phyloP scores from a whole-genome alignment of 2,797 vertebrate species.

The Oophaga sylvatica region DNA sequence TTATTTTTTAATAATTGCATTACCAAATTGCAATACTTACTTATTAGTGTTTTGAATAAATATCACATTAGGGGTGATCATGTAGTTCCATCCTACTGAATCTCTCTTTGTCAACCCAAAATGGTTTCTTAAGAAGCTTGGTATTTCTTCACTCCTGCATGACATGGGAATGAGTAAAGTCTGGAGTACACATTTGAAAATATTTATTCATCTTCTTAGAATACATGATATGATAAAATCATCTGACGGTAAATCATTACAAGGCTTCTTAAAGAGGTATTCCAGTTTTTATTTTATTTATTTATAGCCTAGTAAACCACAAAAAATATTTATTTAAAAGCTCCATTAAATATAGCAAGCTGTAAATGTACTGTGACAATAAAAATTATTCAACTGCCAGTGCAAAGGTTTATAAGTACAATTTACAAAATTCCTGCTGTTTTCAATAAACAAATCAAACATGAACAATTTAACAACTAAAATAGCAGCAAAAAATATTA shows the following conservation, averaged over 20 bases:
- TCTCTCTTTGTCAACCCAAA: conserved; percentile 20
- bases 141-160: conserved; percentile 31
- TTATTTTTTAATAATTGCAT: neutral
- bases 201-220: conserved; percentile 5
- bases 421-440: too few relatives aligned
- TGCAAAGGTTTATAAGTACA: too few relatives aligned
- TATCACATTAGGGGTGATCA: neutral
- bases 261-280: neutral
- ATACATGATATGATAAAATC: neutral
- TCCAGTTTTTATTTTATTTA: neutral
- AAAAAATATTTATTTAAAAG: too few relatives aligned
- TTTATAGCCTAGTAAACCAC: neutral
- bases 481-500: too few relatives aligned
- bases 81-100: neutral
- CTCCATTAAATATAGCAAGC: too few relatives aligned
- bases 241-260: neutral
- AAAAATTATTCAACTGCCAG: too few relatives aligned
- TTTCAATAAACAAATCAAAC: too few relatives aligned
- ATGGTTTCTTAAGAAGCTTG: conserved; percentile 10
- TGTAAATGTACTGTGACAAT: too few relatives aligned
- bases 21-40: neutral
- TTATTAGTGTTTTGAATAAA: conserved; percentile 21
- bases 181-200: conserved; percentile 5
- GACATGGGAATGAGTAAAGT: conserved; percentile 26
- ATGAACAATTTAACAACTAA: too few relatives aligned